Evolutionary conservation across 1,140 invertebrate genomes (phyloP).

Genomic region (Meloidogyne floridensis): DNA sequence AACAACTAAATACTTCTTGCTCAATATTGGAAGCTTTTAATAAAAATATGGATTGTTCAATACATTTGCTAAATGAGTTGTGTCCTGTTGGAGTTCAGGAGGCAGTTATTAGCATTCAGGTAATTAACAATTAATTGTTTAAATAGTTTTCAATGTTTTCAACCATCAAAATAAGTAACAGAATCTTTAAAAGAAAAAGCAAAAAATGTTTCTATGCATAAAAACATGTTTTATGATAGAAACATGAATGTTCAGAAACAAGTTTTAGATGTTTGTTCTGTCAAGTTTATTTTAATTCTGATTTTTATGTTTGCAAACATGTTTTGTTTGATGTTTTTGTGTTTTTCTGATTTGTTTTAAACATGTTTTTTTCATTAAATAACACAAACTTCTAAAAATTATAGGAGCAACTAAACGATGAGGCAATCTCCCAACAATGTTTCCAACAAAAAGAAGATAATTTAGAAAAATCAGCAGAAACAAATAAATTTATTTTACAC

Average conservation of each 20-base stretch:
- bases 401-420: slow-evolving; percentile 58
- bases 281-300: too few species aligned
- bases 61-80: slow-evolving; percentile 53
- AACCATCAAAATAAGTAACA: too few species aligned
- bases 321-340: too few species aligned
- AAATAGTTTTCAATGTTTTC: too few species aligned
- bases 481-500: slow-evolving; percentile 49
- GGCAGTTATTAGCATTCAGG: slow-evolving; percentile 56
- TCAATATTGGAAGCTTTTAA: slow-evolving; percentile 60
- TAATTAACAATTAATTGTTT: slow-evolving; percentile 8
- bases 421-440: slow-evolving; percentile 56
- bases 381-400: neutral
- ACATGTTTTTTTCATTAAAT: neutral
- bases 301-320: too few species aligned
- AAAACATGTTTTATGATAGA: too few species aligned
- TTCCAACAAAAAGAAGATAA: slow-evolving; percentile 47
- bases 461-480: slow-evolving; percentile 14
- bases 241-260: too few species aligned
- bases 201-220: too few species aligned
- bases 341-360: too few species aligned
- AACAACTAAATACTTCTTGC: slow-evolving; percentile 38
- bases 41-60: slow-evolving; percentile 57
- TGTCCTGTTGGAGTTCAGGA: slow-evolving; percentile 61
- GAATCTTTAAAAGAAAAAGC: too few species aligned
- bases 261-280: too few species aligned